Percentiles rank a stretch among this genome's conserved stretches.
phyloP scores from a whole-genome alignment of 1,140 invertebrate species.

The Vanessa tameamea region DNA sequence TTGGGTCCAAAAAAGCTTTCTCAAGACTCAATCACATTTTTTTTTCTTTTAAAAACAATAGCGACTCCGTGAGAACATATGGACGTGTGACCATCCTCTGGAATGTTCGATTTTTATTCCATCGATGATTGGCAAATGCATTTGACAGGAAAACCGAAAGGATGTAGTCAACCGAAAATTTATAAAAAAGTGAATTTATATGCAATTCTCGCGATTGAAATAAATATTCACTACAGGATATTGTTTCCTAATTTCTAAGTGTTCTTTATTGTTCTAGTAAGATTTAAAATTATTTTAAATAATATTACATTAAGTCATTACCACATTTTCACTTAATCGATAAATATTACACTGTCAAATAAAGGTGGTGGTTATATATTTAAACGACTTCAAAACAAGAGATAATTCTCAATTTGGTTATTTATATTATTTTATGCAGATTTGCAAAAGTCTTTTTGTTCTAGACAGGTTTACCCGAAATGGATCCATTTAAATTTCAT shows the following conservation, averaged over 20 bases:
- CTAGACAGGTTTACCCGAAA: too few relatives aligned
- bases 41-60: constrained; percentile 63
- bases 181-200: constrained; percentile 15
- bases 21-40: constrained; percentile 47
- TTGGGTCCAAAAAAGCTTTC: constrained; percentile 54
- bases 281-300: too few relatives aligned
- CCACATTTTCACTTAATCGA: too few relatives aligned
- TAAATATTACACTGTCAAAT: too few relatives aligned
- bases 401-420: too few relatives aligned
- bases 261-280: background rate
- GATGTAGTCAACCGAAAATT: constrained; percentile 17
- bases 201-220: background rate
- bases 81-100: constrained; percentile 18
- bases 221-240: background rate
- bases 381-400: too few relatives aligned
- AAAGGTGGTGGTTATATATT: too few relatives aligned
- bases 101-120: constrained; percentile 29
- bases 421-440: too few relatives aligned
- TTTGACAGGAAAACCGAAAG: constrained; percentile 19
- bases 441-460: too few relatives aligned
- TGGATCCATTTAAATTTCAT: too few relatives aligned
- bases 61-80: constrained; percentile 44
- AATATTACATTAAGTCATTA: too few relatives aligned
- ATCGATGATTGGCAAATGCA: constrained; percentile 11
- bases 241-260: constrained; percentile 24